phyloP scores from a whole-genome alignment of 2,888 invertebrate species.

The Meliscaeva auricollis region DNA sequence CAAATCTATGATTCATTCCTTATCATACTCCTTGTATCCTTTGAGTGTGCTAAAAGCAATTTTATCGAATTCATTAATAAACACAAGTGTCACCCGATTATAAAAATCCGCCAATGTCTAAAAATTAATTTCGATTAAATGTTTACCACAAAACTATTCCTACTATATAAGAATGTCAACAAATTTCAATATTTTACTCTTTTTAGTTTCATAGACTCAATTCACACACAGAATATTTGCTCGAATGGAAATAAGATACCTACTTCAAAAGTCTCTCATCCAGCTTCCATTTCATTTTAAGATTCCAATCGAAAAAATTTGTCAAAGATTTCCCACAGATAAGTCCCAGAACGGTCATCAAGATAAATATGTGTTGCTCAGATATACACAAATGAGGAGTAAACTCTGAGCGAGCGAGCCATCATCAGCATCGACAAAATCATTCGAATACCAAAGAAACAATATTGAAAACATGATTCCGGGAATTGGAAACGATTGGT shows the following conservation, averaged over 20 bases:
- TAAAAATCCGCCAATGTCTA: not conserved
- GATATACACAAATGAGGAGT: constrained; percentile 20
- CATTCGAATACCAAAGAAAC: constrained; percentile 55
- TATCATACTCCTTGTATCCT: not conserved
- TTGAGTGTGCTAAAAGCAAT: too few species aligned
- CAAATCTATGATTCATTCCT: too few species aligned
- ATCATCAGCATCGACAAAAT: constrained; percentile 49
- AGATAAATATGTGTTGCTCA: constrained; percentile 7
- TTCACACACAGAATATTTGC: constrained; percentile 7
- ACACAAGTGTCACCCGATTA: not conserved
- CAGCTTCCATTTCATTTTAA: constrained; percentile 70
- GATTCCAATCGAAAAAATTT: constrained; percentile 74
- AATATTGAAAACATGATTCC: constrained; percentile 74
- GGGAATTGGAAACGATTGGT: constrained; percentile 69
- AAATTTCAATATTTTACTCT: constrained; percentile 56
- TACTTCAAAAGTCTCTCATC: constrained; percentile 18
- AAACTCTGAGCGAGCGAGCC: constrained; percentile 9
- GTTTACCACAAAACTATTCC: not conserved
- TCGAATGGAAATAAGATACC: constrained; percentile 71
- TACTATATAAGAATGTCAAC: constrained; percentile 36
- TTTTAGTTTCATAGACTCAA: constrained; percentile 42
- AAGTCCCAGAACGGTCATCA: constrained; percentile 42
- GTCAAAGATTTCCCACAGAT: constrained; percentile 76
- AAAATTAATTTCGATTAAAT: too few species aligned
- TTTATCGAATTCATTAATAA: constrained; percentile 56